phyloP scores from a whole-genome alignment of 2,888 invertebrate species.

The Spilarctia lutea region DNA sequence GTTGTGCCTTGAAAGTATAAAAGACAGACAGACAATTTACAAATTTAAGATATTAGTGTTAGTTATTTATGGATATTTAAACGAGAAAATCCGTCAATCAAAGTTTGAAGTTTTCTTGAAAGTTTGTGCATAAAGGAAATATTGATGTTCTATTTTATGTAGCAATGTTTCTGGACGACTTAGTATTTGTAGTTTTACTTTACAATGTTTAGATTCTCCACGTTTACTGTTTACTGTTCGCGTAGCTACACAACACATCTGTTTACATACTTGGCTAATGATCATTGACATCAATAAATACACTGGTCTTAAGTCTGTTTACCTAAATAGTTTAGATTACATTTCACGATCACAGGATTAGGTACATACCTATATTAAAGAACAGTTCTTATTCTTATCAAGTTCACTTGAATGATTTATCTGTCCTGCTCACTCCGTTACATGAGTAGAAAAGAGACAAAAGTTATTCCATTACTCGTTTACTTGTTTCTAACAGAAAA shows the following conservation, averaged over 20 bases:
- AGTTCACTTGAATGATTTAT: conserved; percentile 13
- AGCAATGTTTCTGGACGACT: neutral
- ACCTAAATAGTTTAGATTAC: conserved; percentile 29
- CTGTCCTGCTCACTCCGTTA: conserved; percentile 17
- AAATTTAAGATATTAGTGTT: neutral
- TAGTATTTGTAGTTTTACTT: neutral
- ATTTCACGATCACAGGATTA: conserved; percentile 23
- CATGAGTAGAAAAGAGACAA: conserved; percentile 34
- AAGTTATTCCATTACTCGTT: conserved; percentile 18
- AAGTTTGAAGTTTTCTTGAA: neutral
- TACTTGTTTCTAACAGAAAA: conserved; percentile 36
- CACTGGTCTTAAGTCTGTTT: conserved; percentile 17
- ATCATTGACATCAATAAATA: conserved; percentile 10
- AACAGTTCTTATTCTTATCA: conserved; percentile 5
- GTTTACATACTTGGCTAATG: neutral
- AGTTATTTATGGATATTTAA: neutral
- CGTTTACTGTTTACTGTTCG: neutral
- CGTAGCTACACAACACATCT: neutral
- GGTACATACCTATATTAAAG: conserved; percentile 17
- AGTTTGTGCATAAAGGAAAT: neutral
- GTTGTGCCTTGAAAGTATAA: too few relatives aligned
- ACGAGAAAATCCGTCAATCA: neutral
- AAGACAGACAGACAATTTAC: too few relatives aligned
- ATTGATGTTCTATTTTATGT: neutral
- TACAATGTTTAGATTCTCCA: neutral